phyloP scores from a whole-genome alignment of 2,797 vertebrate species.

The Selene dorsalis region DNA sequence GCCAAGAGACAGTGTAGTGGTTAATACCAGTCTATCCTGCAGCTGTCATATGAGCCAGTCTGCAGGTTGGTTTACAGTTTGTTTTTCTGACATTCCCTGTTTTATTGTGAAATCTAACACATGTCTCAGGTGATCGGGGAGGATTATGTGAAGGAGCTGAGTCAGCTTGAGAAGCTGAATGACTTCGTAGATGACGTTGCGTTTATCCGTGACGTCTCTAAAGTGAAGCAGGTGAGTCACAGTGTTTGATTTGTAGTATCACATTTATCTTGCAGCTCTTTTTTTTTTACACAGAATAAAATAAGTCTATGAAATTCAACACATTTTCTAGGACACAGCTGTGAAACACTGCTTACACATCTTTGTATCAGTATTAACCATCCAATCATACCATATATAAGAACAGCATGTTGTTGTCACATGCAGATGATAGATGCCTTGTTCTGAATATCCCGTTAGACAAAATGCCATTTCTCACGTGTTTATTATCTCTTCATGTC shows the following conservation, averaged over 20 bases:
- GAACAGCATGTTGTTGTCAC: not conserved
- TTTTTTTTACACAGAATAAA: too few relatives aligned
- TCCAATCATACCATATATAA: too few relatives aligned
- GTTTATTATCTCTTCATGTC: not conserved
- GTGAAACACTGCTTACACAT: too few relatives aligned
- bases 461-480: not conserved
- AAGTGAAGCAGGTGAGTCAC: constrained; percentile 92
- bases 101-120: not conserved
- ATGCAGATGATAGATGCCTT: not conserved
- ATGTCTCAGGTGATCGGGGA: constrained; percentile 91
- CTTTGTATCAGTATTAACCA: too few relatives aligned
- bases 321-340: too few relatives aligned
- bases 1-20: not conserved
- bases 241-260: not conserved
- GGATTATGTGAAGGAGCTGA: constrained; percentile 92
- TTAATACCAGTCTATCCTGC: not conserved
- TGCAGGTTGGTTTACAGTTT: not conserved
- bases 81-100: not conserved
- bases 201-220: constrained; percentile 91
- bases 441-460: too few relatives aligned
- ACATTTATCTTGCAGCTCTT: too few relatives aligned
- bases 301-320: too few relatives aligned
- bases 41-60: not conserved
- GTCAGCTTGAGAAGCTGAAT: constrained; percentile 88
- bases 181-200: constrained; percentile 84